Conservation (phyloP, 2,888 invertebrate genomes). For the Galerucella nymphaeae region DNA sequence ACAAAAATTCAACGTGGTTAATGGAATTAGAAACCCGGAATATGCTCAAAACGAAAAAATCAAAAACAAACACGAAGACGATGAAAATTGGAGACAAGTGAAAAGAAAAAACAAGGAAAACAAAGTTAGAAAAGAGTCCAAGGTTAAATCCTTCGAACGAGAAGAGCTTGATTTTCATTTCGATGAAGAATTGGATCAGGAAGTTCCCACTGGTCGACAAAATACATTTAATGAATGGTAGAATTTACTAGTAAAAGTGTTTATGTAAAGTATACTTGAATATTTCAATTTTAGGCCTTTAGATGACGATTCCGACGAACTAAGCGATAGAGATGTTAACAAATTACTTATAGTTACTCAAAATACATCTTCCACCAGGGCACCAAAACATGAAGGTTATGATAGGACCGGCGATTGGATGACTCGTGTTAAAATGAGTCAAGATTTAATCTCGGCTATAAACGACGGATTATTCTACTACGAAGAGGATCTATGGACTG, state of each 20-base stretch:
- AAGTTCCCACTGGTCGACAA: conserved; percentile 80
- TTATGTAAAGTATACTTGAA: conserved; percentile 10
- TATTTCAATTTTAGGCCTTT: conserved; percentile 68
- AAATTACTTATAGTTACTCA: conserved; percentile 96
- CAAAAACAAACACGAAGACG: conserved; percentile 49
- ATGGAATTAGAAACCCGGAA: conserved; percentile 32
- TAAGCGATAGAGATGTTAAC: conserved; percentile 92
- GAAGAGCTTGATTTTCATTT: conserved; percentile 97
- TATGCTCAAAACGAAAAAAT: conserved; percentile 30
- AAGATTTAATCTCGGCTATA: conserved; percentile 94
- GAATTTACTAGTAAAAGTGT: conserved; percentile 40
- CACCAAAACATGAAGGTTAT: conserved; percentile 86
- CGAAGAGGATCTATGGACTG: conserved; percentile 92
- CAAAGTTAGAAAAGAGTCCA: conserved; percentile 56
- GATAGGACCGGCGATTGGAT: conserved; percentile 92
- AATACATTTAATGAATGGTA: conserved; percentile 85
- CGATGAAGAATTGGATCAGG: conserved; percentile 89
- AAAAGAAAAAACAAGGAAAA: conserved; percentile 61
- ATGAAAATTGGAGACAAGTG: conserved; percentile 72
- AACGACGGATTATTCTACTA: conserved; percentile 97
- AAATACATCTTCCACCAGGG: conserved; percentile 63
- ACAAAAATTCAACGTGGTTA: conserved; percentile 44
- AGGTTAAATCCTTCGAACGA: conserved; percentile 52
- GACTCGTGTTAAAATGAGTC: conserved; percentile 92
- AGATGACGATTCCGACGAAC: conserved; percentile 88